These are phyloP conservation scores for Talpa occidentalis DNA, from an alignment of 2,113 vertebrate genomes.

Conservation along the genomic window DNA sequence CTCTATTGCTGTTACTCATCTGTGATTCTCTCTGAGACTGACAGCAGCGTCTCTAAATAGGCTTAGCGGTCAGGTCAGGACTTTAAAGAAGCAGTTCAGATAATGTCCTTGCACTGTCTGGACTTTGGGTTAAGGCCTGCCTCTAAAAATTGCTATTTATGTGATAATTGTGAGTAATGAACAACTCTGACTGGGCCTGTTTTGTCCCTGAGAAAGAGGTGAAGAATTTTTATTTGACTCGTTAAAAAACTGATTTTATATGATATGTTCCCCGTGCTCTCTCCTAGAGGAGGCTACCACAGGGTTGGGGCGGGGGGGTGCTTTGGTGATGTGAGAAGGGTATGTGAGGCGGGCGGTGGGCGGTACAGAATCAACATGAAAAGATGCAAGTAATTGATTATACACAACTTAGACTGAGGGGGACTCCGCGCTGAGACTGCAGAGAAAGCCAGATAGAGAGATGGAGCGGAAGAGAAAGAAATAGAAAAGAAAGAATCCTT, in stretches of 20 bases:
- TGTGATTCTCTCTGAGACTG: background rate
- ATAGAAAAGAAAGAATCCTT: background rate
- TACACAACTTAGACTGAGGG: background rate
- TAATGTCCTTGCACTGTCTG: background rate
- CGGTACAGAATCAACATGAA: fast-evolving
- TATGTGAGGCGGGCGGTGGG: fast-evolving
- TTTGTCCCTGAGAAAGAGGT: background rate
- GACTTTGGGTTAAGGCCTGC: background rate
- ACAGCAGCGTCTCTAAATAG: background rate
- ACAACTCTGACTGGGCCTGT: background rate
- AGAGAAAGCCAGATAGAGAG: background rate
- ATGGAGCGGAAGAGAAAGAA: background rate
- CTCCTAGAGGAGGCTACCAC: fast-evolving
- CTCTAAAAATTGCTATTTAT: background rate
- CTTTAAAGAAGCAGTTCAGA: background rate
- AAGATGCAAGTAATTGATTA: background rate
- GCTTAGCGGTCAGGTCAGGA: background rate
- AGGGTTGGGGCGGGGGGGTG: background rate
- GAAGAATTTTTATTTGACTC: background rate
- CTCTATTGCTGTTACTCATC: background rate
- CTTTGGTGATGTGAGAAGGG: background rate
- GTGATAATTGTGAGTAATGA: background rate
- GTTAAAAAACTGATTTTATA: background rate
- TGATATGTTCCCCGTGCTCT: too few species aligned
- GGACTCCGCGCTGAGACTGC: background rate